These are phyloP conservation scores for Acrocephalus arundinaceus DNA, from an alignment of 2,113 vertebrate genomes.

Conservation along the genomic window DNA sequence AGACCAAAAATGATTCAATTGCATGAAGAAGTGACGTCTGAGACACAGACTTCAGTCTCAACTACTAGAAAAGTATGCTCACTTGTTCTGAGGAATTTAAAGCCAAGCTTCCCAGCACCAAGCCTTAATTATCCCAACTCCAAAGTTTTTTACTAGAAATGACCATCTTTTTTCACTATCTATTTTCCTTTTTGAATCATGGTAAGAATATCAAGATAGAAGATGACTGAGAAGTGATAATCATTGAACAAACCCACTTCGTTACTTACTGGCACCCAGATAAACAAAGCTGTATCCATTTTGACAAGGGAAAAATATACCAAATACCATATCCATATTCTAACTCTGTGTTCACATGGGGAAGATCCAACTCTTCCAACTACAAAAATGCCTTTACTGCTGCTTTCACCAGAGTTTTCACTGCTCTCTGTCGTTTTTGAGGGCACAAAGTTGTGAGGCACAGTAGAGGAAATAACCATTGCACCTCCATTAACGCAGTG, in stretches of 20 bases:
- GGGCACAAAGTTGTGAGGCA: fast-evolving
- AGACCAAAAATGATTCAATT: neutral
- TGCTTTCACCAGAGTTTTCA: neutral
- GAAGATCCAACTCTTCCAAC: neutral
- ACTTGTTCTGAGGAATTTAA: neutral
- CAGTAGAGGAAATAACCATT: neutral
- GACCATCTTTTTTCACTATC: neutral
- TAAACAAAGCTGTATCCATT: neutral
- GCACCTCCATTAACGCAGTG: neutral
- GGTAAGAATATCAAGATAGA: neutral
- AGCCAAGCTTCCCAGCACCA: neutral
- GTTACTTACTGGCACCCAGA: neutral
- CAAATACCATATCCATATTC: neutral
- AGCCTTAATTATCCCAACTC: neutral
- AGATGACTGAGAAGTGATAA: neutral
- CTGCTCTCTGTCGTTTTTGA: neutral
- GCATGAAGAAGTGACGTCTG: neutral
- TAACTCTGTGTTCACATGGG: fast-evolving
- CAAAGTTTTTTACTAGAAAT: neutral
- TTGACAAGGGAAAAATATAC: neutral
- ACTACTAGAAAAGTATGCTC: neutral
- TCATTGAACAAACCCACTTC: neutral
- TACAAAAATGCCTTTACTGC: neutral
- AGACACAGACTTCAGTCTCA: neutral
- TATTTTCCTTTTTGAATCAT: neutral